A percentile compares a stretch with the other conserved stretches of the same genome.
These are phyloP conservation scores for Villa cingulata DNA, from an alignment of 2,888 invertebrate species.

Conservation along the genomic window DNA sequence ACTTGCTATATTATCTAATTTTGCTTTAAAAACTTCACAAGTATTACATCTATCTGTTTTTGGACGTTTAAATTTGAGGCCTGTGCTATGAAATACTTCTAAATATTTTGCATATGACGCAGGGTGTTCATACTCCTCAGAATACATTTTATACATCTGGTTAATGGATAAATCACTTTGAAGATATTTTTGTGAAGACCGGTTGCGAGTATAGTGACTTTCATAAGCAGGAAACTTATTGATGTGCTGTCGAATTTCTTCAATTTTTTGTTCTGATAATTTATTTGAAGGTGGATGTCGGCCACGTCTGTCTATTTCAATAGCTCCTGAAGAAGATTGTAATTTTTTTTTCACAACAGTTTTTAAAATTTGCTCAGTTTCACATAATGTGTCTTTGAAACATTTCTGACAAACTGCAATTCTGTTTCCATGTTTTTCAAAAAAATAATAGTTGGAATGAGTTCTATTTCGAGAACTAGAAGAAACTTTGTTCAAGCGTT, in stretches of 20 bases:
- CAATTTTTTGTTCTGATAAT: not conserved
- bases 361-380: not conserved
- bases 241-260: not conserved
- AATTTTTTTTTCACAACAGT: not conserved
- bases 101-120: conserved; percentile 5
- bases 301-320: too few relatives aligned
- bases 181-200: conserved; percentile 5
- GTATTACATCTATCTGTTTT: too few relatives aligned
- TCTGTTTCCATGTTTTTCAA: not conserved
- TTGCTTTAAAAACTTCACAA: too few relatives aligned
- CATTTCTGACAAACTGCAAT: conserved; percentile 2
- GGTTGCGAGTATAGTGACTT: conserved; percentile 4
- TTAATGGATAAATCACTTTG: conserved; percentile 3
- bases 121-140: conserved; percentile 3
- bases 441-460: not conserved
- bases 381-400: not conserved
- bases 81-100: too few relatives aligned
- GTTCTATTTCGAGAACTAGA: not conserved
- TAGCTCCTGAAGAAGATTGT: not conserved
- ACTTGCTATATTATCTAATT: too few relatives aligned
- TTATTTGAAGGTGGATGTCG: too few relatives aligned
- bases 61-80: too few relatives aligned
- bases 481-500: not conserved
- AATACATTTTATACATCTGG: conserved; percentile 6
- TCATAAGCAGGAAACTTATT: too few relatives aligned